Evolutionary conservation across 2,888 invertebrate genomes (phyloP), one percentile per base, ranked within the genome.

Genomic region (Drosophila paramelanica): DNA sequence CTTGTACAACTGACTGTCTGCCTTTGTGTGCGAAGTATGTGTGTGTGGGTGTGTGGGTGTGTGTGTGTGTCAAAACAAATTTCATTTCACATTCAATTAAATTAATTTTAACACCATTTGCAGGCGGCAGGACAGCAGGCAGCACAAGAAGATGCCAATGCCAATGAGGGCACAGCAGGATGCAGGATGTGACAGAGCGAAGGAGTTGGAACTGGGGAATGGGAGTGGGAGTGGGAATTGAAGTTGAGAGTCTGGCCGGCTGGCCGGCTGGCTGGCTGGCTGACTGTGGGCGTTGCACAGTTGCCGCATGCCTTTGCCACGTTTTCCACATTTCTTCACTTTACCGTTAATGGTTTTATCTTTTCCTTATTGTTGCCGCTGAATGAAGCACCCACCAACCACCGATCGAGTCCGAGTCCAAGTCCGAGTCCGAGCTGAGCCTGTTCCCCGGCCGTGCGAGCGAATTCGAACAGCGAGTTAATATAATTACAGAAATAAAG

Each of bases 51-150:
- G 42, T 14, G 43, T 39, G 67, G 39, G 41, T 49, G 33, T 67
- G 67, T 47, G 81, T 83, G 81, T 81, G 82, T 85, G 85, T 85
- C 83, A 83, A 88, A 89, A 88, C 88, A 89, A 88, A 88, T 89
- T 88, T 89, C 85, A 90, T 90, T 89, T 90, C 82, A 85, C 89
- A 89, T 90, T 90, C 90, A 89, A 88, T 88, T 88, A 90, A 88
- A 89, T 88, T 88, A 88, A 89, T 88, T 88, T 90, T 88, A 89
- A 85, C 89, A 80, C 88, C 90, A 90, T 88, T 88, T 88, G 79
- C 79, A 78, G 83, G 67, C 70, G 51, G 70, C 79, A 76, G 78
- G 78, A 73, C 74, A 69, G 50, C 47, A 31, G 56, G 42, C 36
- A 61, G 56, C 61, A 53, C 33, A 50, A 59, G 53, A 62, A 64